Evolutionary conservation across 2,797 vertebrate species (phyloP), one percentile per base, ranked within the genome.

Genomic region (Artibeus lituratus): DNA sequence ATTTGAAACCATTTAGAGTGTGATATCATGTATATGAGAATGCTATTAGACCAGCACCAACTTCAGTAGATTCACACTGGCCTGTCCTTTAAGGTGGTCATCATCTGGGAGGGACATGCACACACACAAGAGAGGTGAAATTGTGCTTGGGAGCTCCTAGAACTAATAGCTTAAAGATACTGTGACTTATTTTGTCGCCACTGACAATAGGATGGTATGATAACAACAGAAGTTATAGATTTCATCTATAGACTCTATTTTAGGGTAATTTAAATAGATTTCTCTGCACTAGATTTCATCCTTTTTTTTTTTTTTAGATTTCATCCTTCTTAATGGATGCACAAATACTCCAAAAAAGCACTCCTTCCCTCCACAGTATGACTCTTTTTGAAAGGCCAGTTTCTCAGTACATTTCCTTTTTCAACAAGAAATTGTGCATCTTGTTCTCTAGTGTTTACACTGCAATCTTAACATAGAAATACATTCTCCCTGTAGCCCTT

Each of bases 111-210:
- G 4, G 49, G 2, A n/a, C 21, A 32, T 18, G 24, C 91, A 88
- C 90, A 62, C 59, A 76, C 90, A 90, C 88, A 83, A 15, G 29
- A 62, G 26, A 62, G 39, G 88, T 89, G 59, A 92, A 84, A 96
- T 97, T 97, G 91, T 87, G 87, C 53, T 93, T 85, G 89, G 76
- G 74, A 93, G 94, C 94, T 95, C 92, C 84, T 85, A 91, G 93
- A 83, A 76, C 77, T 85, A 97, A 83, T 83, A 92, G 91, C 67
- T 92, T 95, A 93, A 95, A 86, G 86, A 87, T 57, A 92, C 77
- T 84, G 83, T 65, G 3, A 3, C 35, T 74, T 59, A 53, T 90
- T 83, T 94, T 77, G 95, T 72, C 55, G 69, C 82, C 9, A 7
- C 24, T 22, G 82, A 95, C 97, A 90, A 94, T 81, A 87, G 62